phyloP scores from a whole-genome alignment of 1,140 invertebrate genomes.

The Subanguina moxae region DNA sequence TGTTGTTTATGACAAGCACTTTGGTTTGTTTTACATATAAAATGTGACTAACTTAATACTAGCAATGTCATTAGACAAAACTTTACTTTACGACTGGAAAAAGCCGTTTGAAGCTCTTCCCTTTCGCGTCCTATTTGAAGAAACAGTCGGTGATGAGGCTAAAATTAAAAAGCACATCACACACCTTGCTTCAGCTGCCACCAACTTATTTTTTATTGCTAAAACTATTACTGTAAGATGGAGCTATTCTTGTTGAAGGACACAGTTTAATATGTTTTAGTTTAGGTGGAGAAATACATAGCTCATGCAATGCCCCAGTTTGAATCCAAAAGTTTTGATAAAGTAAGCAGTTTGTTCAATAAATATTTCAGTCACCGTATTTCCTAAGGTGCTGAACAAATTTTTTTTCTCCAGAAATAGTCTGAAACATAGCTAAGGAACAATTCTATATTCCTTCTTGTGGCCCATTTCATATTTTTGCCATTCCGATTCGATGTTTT shows the following conservation, averaged over 20 bases:
- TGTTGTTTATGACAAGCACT: conserved; percentile 50
- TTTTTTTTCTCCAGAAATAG: too few relatives aligned
- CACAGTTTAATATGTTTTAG: neutral
- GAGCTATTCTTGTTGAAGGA: neutral
- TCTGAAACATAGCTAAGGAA: too few relatives aligned
- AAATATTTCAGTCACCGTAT: too few relatives aligned
- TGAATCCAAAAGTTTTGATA: neutral
- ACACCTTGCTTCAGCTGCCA: neutral
- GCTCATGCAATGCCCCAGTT: neutral
- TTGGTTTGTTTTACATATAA: conserved; percentile 37
- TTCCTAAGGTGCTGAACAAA: too few relatives aligned
- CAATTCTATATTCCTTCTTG: too few relatives aligned
- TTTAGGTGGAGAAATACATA: too few relatives aligned
- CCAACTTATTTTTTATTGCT: conserved; percentile 34
- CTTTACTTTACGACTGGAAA: conserved; percentile 30
- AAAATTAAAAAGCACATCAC: conserved; percentile 19
- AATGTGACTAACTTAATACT: too few relatives aligned
- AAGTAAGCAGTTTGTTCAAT: too few relatives aligned
- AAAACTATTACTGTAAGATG: conserved; percentile 28
- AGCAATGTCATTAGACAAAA: conserved; percentile 11
- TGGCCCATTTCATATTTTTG: too few relatives aligned
- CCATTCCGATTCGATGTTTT: too few relatives aligned
- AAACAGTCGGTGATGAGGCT: conserved; percentile 6
- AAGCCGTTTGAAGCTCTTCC: conserved; percentile 21
- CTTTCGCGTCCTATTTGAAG: conserved; percentile 26